Evolutionary conservation across 2,797 vertebrate species (phyloP), one percentile per base, ranked within the genome.

Genomic region (Linurgus olivaceus): DNA sequence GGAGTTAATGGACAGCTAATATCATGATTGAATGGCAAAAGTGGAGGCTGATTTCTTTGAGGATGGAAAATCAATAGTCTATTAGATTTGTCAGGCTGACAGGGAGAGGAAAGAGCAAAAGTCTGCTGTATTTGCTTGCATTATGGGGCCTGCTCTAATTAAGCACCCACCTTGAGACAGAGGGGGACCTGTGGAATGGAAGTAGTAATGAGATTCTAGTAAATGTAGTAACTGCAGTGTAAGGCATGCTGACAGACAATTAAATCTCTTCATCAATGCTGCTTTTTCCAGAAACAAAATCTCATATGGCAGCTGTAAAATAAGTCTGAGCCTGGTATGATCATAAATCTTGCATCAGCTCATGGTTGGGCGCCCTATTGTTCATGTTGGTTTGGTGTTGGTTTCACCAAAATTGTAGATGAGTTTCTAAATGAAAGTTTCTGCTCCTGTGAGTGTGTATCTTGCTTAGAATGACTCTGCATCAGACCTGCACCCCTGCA

Each of bases 41-140:
- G 98, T 98, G 97, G 96, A 98, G 97, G 88, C 97, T 98, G 98
- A 98, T 99, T 97, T 98, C 94, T 97, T 97, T 97, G 97, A 98
- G 97, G 98, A 98, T 99, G 97, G 98, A 98, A 99, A 99, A 99
- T 99, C 99, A 98, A 99, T 99, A 99, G 98, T 97, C 98, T 98
- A 98, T 99, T 99, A 98, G 98, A 99, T 98, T 98, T 94, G 85
- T 98, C 97, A 98, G 98, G 81, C 96, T 96, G 98, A 98, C 97
- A 97, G 95, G 45, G 68, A 65, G 95, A 89, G 91, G 67, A 84
- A 95, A 94, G 86, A 94, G 71, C 0, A 11, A 74, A 77, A 87
- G 81, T 89, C 87, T 96, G 92, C 75, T 54, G 67, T 81, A 80
- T 97, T 95, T 96, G 90, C 96, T 96, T 95, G 94, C 93, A 92